Evolutionary conservation across 2,113 vertebrate genomes (phyloP).

Genomic region (Nestor notabilis): DNA sequence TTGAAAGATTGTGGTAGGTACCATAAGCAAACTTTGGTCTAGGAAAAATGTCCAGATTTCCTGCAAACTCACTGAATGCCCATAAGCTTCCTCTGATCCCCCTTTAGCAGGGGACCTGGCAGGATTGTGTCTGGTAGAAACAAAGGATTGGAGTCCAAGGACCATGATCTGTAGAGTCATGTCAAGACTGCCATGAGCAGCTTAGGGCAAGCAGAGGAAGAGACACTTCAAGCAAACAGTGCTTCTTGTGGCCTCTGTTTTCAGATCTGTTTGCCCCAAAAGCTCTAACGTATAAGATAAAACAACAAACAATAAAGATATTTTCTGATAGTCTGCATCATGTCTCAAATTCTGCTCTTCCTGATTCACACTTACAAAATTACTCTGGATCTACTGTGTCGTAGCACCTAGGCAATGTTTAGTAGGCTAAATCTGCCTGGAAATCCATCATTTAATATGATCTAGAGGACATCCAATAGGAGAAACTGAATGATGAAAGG

Average conservation of each 20-base stretch:
- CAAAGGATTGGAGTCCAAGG: neutral
- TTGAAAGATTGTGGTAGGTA: neutral
- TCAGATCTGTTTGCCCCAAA: neutral
- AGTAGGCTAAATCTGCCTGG: neutral
- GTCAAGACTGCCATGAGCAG: neutral
- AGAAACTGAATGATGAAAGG: neutral
- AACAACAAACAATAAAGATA: neutral
- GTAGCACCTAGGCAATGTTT: neutral
- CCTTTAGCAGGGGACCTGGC: neutral
- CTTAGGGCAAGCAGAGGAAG: neutral
- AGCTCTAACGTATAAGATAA: neutral
- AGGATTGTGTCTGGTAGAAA: neutral
- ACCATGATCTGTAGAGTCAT: rapidly evolving
- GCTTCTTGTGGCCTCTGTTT: neutral
- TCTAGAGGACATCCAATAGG: neutral
- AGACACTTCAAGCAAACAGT: neutral
- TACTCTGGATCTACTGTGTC: neutral
- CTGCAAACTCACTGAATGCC: neutral
- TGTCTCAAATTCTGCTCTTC: neutral
- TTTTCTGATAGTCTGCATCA: rapidly evolving
- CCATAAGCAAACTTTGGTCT: neutral
- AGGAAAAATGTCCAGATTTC: neutral
- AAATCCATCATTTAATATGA: neutral
- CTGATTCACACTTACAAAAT: neutral
- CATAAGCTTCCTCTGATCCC: neutral